Evolutionary conservation across 2,113 vertebrate species (phyloP).

Genomic region (Pseudorasbora parva): DNA sequence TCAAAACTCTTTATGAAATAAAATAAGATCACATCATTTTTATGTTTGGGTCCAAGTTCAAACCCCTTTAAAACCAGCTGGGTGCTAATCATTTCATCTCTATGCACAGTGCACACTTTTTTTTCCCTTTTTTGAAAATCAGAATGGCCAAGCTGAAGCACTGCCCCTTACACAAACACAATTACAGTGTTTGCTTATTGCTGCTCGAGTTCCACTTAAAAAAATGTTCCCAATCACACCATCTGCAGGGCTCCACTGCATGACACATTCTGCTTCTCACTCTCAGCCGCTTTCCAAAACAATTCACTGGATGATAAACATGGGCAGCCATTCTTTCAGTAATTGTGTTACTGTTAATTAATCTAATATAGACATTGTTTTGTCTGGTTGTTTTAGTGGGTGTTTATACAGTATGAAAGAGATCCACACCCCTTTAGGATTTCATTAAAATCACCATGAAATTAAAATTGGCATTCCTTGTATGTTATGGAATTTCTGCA

Average conservation of each 20-base stretch:
- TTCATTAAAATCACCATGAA: neutral
- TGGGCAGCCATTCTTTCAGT: slow-evolving; percentile 6
- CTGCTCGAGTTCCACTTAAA: slow-evolving; percentile 35
- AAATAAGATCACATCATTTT: no score
- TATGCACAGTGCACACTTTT: neutral
- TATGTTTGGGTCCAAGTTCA: no score
- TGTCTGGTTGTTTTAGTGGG: slow-evolving; percentile 2
- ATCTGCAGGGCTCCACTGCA: neutral
- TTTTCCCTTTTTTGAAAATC: no score
- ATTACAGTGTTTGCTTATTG: slow-evolving; percentile 36
- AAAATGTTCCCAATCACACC: slow-evolving; percentile 5
- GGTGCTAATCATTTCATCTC: slow-evolving; percentile 48
- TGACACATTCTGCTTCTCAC: neutral
- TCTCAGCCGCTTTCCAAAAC: slow-evolving; percentile 22
- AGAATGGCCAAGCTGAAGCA: slow-evolving; percentile 27
- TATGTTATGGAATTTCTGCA: no score
- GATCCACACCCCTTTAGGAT: neutral
- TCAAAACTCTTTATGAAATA: no score
- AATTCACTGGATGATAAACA: slow-evolving; percentile 38
- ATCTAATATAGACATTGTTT: slow-evolving; percentile 32
- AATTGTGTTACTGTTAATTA: slow-evolving; percentile 33
- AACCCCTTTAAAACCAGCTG: neutral
- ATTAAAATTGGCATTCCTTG: no score
- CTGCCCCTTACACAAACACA: slow-evolving; percentile 31
- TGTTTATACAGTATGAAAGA: neutral